A percentile compares a stretch with the other conserved stretches of the same genome.
Conservation (phyloP, 2,888 invertebrate species). For the Drosophila siamana region DNA sequence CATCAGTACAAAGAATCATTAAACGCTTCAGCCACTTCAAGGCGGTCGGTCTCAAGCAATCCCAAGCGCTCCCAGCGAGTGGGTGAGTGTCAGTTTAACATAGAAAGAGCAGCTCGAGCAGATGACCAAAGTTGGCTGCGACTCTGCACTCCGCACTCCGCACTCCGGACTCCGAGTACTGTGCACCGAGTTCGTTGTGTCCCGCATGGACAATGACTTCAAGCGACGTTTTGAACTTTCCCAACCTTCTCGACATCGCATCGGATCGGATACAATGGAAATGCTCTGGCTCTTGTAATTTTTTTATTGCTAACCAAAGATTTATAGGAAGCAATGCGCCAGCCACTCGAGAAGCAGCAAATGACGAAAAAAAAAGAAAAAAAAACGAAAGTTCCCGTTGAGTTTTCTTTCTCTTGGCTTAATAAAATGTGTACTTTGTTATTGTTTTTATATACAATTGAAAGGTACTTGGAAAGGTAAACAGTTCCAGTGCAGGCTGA, state of each 20-base stretch:
- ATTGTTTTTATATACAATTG: constrained; percentile 55
- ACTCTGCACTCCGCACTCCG: neutral
- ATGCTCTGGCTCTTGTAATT: constrained; percentile 56
- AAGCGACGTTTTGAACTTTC: constrained; percentile 67
- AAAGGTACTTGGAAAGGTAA: constrained; percentile 72
- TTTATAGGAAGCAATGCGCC: constrained; percentile 70
- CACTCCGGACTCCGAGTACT: neutral
- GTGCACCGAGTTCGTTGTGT: constrained; percentile 43
- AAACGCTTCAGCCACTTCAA: constrained; percentile 54
- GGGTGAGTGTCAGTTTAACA: constrained; percentile 60
- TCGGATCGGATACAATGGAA: constrained; percentile 63
- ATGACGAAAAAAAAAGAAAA: constrained; percentile 57
- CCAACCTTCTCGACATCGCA: constrained; percentile 56
- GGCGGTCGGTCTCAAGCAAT: constrained; percentile 35
- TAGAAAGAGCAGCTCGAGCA: constrained; percentile 39
- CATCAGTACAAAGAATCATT: constrained; percentile 69
- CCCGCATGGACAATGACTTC: constrained; percentile 68
- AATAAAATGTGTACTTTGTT: constrained; percentile 35
- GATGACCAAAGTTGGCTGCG: constrained; percentile 58
- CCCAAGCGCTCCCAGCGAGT: constrained; percentile 37
- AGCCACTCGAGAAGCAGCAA: constrained; percentile 58
- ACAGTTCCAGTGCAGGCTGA: constrained; percentile 28
- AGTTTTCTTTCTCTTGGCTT: constrained; percentile 57
- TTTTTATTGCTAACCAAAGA: constrained; percentile 64
- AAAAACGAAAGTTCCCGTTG: constrained; percentile 76